Base-by-base conservation (phyloP, 2,888 invertebrate genomes). In the Drosophila percnosoma region DNA sequence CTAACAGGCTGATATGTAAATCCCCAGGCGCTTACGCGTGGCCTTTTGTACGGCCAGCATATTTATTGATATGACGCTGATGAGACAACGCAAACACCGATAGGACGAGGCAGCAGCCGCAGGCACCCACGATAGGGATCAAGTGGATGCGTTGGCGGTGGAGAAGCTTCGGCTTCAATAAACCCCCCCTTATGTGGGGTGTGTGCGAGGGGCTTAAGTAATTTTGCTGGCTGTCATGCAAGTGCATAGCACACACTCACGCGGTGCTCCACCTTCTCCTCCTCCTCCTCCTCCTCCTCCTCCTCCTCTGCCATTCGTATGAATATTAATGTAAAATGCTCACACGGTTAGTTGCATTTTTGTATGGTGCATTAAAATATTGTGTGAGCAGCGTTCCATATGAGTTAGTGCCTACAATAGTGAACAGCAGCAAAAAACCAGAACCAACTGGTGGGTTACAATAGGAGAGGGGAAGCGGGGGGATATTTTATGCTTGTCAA, bases 331-430 rank as follows among this genome's bases (percentile, higher is more conserved):
- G 90, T 68, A 78, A 88, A 89, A 80, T 85, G 88, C 88, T 89
- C 88, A 85, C 89, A 85, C 82, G 90, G 87, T 89, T 87, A 90
- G 87, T 82, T 89, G 87, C 82, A 76, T 89, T 87, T 88, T 86
- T 89, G 85, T 73, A 80, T 81, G 78, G 68, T 64, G 73, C 87
- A 82, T 87, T 80, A 82, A 84, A 87, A 81, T 89, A 82, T 81
- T 73, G 83, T 75, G 83, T 70, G 80, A 79, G 89, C 88, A 85
- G 51, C 80, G 85, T 89, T 86, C 90, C 85, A 86, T 86, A 80
- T 82, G 85, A 86, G 85, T 86, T 89, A 80, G 75, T 80, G 71
- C 85, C 85, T 73, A 88, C 83, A 87, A 90, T 90, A 66, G 89
- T 63, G 66, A 66, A 58, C 68, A 60, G 53, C 73, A 40, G 58